These are phyloP conservation scores for Ambastaia sidthimunki DNA, from an alignment of 2,797 vertebrate species.

Conservation along the genomic window DNA sequence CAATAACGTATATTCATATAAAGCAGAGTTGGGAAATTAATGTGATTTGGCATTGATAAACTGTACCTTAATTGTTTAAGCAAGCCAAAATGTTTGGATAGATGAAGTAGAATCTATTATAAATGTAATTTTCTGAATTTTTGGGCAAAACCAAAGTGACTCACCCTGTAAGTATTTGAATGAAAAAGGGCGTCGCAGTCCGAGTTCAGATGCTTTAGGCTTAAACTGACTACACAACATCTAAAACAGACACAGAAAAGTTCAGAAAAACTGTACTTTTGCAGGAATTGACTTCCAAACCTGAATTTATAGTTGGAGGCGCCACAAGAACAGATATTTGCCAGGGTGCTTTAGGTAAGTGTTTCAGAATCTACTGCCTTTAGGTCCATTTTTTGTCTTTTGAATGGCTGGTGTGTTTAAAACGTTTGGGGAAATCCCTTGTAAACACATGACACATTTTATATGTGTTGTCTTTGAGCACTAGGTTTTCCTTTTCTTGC, in stretches of 20 bases:
- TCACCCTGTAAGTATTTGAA: conserved; percentile 11
- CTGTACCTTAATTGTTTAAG: not conserved
- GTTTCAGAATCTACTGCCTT: not conserved
- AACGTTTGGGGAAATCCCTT: not conserved
- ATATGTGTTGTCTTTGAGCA: not conserved
- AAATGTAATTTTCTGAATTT: not conserved
- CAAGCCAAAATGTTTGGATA: not conserved
- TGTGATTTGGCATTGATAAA: not conserved
- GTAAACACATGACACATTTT: not conserved
- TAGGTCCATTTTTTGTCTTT: not conserved
- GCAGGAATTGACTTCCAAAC: conserved; percentile 70
- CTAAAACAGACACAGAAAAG: not conserved
- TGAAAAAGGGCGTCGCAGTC: not conserved
- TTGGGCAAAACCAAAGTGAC: conserved; percentile 5
- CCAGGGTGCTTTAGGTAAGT: conserved; percentile 85
- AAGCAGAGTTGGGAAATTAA: not conserved
- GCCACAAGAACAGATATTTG: conserved; percentile 73
- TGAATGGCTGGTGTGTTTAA: not conserved
- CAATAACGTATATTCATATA: not conserved
- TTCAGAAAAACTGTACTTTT: not conserved
- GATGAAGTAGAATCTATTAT: not conserved
- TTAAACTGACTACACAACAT: not conserved
- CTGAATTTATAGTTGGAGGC: conserved; percentile 80
- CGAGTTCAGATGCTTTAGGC: not conserved
- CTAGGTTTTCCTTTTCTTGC: not conserved